Conservation (phyloP, 2,797 vertebrate genomes). For the Sciurus carolinensis region DNA sequence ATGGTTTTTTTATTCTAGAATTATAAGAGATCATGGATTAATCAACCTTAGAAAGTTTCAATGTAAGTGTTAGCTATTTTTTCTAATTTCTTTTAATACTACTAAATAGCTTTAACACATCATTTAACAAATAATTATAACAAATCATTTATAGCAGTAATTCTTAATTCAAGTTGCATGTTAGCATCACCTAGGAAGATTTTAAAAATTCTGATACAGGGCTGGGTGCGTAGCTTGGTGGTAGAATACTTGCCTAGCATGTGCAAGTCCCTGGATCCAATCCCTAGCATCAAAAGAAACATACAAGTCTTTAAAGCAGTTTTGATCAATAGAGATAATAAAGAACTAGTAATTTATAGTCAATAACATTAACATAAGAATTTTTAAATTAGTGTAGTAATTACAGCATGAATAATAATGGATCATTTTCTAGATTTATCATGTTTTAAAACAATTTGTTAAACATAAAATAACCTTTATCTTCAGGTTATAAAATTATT, state of each 20-base stretch:
- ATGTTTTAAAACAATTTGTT: slow-evolving; percentile 55
- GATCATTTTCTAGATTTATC: slow-evolving; percentile 55
- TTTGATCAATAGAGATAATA: slow-evolving; percentile 7
- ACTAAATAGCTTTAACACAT: slow-evolving; percentile 67
- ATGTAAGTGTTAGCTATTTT: slow-evolving; percentile 92
- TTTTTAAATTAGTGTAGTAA: slow-evolving; percentile 44
- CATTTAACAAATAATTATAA: neutral
- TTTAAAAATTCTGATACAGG: slow-evolving; percentile 15
- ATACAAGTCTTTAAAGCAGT: neutral
- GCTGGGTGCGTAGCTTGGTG: neutral
- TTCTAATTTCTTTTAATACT: slow-evolving; percentile 41
- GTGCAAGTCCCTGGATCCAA: neutral
- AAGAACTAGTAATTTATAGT: slow-evolving; percentile 30
- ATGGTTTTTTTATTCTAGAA: slow-evolving; percentile 91
- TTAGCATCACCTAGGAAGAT: slow-evolving; percentile 47
- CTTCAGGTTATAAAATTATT: slow-evolving; percentile 41
- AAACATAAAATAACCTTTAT: slow-evolving; percentile 46
- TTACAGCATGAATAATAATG: slow-evolving; percentile 62
- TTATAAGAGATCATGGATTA: slow-evolving; percentile 98
- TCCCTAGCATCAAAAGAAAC: neutral
- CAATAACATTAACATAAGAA: neutral
- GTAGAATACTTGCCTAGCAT: neutral
- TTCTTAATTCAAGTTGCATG: slow-evolving; percentile 39
- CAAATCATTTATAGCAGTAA: slow-evolving; percentile 28
- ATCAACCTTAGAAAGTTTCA: slow-evolving; percentile 99